Conservation (phyloP, 1,140 invertebrate genomes). For the Zaprionus vittiger region DNA sequence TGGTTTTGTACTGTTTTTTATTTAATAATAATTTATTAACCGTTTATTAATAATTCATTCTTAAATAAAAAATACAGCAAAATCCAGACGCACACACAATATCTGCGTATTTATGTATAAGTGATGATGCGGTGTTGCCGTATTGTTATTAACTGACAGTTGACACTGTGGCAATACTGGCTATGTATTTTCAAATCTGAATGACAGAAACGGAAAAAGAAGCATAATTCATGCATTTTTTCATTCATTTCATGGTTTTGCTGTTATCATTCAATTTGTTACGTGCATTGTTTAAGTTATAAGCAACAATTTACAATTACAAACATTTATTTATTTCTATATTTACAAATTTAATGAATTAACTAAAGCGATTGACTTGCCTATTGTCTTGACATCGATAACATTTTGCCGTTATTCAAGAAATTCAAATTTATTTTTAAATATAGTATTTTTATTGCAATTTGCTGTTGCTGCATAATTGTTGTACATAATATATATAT, state of each 20-base stretch:
- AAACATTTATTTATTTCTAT: no score
- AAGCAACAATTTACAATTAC: no score
- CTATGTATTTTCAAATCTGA: not conserved
- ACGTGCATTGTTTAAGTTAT: no score
- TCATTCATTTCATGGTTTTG: not conserved
- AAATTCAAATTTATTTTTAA: slow-evolving; percentile 11
- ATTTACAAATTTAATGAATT: no score
- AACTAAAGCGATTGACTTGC: not conserved
- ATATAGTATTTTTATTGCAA: slow-evolving; percentile 68
- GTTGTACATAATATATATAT: slow-evolving; percentile 70
- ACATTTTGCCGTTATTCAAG: not conserved
- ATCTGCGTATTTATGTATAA: slow-evolving; percentile 54
- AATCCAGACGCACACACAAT: slow-evolving; percentile 74
- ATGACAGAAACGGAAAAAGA: slow-evolving; percentile 31
- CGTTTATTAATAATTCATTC: slow-evolving; percentile 81
- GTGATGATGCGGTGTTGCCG: slow-evolving; percentile 36
- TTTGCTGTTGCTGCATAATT: slow-evolving; percentile 52
- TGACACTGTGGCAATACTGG: slow-evolving; percentile 32
- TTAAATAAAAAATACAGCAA: slow-evolving; percentile 84
- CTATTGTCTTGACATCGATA: not conserved
- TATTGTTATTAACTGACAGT: slow-evolving; percentile 37
- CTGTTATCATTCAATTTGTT: no score
- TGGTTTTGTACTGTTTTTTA: slow-evolving; percentile 83
- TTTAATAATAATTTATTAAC: slow-evolving; percentile 84
- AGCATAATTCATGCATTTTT: slow-evolving; percentile 4